Base-by-base conservation (phyloP, 2,888 invertebrate genomes). In the Drosophila gaucha region DNA sequence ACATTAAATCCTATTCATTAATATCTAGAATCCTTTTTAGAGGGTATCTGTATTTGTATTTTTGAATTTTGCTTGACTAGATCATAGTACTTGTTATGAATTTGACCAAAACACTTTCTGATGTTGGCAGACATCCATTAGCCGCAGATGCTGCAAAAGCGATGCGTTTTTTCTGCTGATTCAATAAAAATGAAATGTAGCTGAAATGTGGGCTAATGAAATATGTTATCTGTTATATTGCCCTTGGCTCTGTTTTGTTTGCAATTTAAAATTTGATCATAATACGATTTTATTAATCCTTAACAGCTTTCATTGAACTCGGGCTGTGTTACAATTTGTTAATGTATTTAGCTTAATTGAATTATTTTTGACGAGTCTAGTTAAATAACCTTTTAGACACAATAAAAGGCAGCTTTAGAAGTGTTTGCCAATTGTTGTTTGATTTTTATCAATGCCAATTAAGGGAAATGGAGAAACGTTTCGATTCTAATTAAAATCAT, bases 401-500 rank as follows among this genome's bases (percentile, higher is more conserved):
- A 22, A 5, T 9, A 22, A 28, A 38, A 2, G 9, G 6, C 50
- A 20, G 16, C 8, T 2, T n/a, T 6, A 18, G 14, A 36, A 43
- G 30, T 50, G 26, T 10, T n/a, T 14, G 5, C 10, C 28, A 12
- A 12, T 30, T 33, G 31, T n/a, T 18, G 31, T 9, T 22, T 35
- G 74, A 60, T 50, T 44, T 44, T 24, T 33, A 73, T 67, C 60
- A 52, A 10, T 24, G 51, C n/a, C 44, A 67, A 62, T 67, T 57
- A 38, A 44, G 38, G 64, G 52, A 62, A 66, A 72, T 66, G 56
- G 50, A 50, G 67, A 79, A 83, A 80, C 64, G 83, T 67, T 64
- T 67, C 54, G 66, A 56, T 79, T 83, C 77, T 74, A 86, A 83
- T 86, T 82, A 80, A 80, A 80, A 77, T 67, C 70, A 68, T 59